Base-by-base conservation (phyloP, 1,140 invertebrate species). In the Chlorops oryzae region DNA sequence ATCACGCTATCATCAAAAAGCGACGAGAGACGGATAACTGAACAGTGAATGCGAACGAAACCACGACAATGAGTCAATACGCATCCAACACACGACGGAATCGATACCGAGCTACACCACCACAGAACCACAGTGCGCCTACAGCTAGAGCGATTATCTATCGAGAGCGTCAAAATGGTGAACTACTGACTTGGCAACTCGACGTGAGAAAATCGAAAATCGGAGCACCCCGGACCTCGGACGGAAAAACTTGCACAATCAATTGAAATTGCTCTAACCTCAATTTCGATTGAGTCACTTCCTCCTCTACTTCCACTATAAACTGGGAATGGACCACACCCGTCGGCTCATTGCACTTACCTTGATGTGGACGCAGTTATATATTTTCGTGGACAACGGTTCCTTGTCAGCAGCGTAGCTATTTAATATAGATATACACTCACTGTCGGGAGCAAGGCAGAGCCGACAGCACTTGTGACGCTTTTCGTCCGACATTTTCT, bases 361-460 rank as follows among this genome's bases (percentile, higher is more conserved):
- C 67, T 72, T 72, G 50, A 72, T 67, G 56, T 61, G 60, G 55
- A 72, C 69, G 56, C 70, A 72, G 47, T 66, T 65, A 43, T 63
- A 57, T 54, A 72, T 72, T 63, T 72, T 72, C 39, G 57, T 65
- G 24, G 63, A 56, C 50, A 72, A 47, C 39, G 70, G 65, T 56
- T 72, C 69, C 59, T 70, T 72, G 55, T 72, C 70, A 50, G 70
- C 69, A 35, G 69, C 69, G 60, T 68, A 66, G 56, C 66, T 70
- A 27, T 69, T 72, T 47, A 72, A 69, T 47, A 72, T 72, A 45
- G 67, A 69, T 60, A 72, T 71, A 59, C 70, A 72, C 49, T 72
- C 70, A 38, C 47, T 61, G 47, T 66, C 57, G 20, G 70, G 69
- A 51, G 70, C 70, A 35, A 72, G 54, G 57, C 70, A 72, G 21